Evolutionary conservation across 2,888 invertebrate genomes (phyloP).

Genomic region (Drosophila meridionalis): DNA sequence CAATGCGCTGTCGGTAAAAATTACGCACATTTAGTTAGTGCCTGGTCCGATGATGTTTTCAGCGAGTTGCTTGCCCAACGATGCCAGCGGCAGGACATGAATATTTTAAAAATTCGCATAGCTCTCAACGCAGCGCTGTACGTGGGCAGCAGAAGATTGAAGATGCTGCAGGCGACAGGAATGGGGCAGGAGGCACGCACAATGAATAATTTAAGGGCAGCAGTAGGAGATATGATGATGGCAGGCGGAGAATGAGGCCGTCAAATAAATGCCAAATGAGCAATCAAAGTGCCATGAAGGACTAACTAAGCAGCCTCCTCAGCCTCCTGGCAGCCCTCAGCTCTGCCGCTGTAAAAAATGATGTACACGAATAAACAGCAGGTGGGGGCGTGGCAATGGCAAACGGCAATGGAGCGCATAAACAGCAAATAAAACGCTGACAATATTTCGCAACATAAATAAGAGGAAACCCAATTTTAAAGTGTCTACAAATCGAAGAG

Average conservation of each 20-base stretch:
- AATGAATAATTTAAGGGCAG: slow-evolving; percentile 74
- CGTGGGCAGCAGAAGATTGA: slow-evolving; percentile 50
- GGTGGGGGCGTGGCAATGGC: background rate
- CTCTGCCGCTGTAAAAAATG: slow-evolving; percentile 66
- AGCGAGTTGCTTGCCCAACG: slow-evolving; percentile 54
- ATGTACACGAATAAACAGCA: slow-evolving; percentile 73
- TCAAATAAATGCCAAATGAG: slow-evolving; percentile 82
- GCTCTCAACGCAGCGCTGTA: slow-evolving; percentile 51
- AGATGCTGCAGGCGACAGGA: slow-evolving; percentile 13
- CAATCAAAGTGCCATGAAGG: slow-evolving; percentile 81
- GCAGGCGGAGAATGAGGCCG: slow-evolving; percentile 31
- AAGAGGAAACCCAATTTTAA: slow-evolving; percentile 51
- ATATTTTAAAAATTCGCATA: slow-evolving; percentile 73
- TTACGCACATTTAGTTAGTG: slow-evolving; percentile 79
- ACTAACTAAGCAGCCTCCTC: slow-evolving; percentile 68
- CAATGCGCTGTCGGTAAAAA: slow-evolving; percentile 77
- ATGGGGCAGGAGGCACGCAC: slow-evolving; percentile 47
- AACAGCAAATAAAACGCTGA: slow-evolving; percentile 71
- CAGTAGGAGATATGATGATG: slow-evolving; percentile 12
- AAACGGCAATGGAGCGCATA: slow-evolving; percentile 68
- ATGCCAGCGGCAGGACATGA: slow-evolving; percentile 75
- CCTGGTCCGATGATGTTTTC: slow-evolving; percentile 60
- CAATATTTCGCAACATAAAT: slow-evolving; percentile 61
- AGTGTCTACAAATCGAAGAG: slow-evolving; percentile 38
- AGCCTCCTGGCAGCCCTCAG: background rate